A percentile compares a stretch with the other conserved stretches of the same genome.
Conservation (phyloP, 1,140 invertebrate species). For the Laodelphax striatellus region DNA sequence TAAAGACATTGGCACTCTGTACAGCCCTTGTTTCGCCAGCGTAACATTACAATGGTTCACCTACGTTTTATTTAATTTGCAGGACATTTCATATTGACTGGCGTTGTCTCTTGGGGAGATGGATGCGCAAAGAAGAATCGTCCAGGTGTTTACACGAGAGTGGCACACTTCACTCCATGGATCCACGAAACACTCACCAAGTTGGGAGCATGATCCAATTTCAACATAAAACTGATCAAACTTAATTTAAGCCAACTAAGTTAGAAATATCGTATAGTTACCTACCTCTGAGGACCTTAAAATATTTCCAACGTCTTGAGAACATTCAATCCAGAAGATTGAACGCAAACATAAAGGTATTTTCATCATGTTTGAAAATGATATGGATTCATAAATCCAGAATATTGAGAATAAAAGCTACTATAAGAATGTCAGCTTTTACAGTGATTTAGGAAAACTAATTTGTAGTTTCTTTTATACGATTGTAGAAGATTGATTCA, state of each 20-base stretch:
- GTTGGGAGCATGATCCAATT: slow-evolving; percentile 3
- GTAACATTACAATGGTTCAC: too few species aligned
- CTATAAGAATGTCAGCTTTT: too few species aligned
- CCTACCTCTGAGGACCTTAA: background rate
- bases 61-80: background rate
- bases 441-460: too few species aligned
- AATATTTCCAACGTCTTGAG: background rate
- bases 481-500: too few species aligned
- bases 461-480: too few species aligned
- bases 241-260: background rate
- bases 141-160: slow-evolving; percentile 58
- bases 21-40: too few species aligned
- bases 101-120: slow-evolving; percentile 56
- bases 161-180: slow-evolving; percentile 47
- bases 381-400: too few species aligned
- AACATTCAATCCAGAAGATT: too few species aligned
- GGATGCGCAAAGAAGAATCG: slow-evolving; percentile 50
- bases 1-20: too few species aligned
- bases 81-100: slow-evolving; percentile 36
- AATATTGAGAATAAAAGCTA: too few species aligned
- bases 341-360: too few species aligned
- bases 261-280: background rate
- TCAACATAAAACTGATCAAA: background rate
- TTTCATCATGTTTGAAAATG: too few species aligned
- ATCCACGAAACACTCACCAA: slow-evolving; percentile 30